Conservation (phyloP, 2,888 invertebrate genomes). For the Leptura quadrifasciata region DNA sequence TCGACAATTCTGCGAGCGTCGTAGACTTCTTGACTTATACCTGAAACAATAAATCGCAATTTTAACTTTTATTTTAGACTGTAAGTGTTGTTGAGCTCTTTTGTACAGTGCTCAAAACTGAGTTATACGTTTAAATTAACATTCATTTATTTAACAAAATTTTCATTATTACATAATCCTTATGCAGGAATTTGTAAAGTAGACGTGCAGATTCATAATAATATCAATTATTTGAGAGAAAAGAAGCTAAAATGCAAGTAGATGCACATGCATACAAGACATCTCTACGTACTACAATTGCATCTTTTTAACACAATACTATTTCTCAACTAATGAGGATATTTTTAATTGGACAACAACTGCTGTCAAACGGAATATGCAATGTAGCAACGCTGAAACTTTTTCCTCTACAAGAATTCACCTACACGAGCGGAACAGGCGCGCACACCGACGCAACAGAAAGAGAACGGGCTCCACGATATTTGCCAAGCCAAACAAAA, state of each 20-base stretch:
- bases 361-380: conserved; percentile 57
- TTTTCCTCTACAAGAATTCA: conserved; percentile 20
- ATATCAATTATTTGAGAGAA: conserved; percentile 49
- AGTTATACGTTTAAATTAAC: too few relatives aligned
- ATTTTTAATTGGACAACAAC: conserved; percentile 60
- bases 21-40: too few relatives aligned
- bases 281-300: conserved; percentile 41
- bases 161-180: too few relatives aligned
- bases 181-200: background rate
- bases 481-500: conserved; percentile 48
- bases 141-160: too few relatives aligned
- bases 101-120: too few relatives aligned
- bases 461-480: conserved; percentile 27
- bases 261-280: conserved; percentile 19
- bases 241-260: conserved; percentile 29
- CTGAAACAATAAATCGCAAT: too few relatives aligned
- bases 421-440: background rate
- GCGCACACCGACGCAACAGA: background rate
- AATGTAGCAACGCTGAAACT: conserved; percentile 33
- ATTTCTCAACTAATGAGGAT: conserved; percentile 56
- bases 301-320: conserved; percentile 53
- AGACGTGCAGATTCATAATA: conserved; percentile 47
- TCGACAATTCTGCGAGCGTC: too few relatives aligned
- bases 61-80: too few relatives aligned
- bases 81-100: too few relatives aligned